Evolutionary conservation across 2,113 vertebrate species (phyloP).

Genomic region (Calonectris borealis): DNA sequence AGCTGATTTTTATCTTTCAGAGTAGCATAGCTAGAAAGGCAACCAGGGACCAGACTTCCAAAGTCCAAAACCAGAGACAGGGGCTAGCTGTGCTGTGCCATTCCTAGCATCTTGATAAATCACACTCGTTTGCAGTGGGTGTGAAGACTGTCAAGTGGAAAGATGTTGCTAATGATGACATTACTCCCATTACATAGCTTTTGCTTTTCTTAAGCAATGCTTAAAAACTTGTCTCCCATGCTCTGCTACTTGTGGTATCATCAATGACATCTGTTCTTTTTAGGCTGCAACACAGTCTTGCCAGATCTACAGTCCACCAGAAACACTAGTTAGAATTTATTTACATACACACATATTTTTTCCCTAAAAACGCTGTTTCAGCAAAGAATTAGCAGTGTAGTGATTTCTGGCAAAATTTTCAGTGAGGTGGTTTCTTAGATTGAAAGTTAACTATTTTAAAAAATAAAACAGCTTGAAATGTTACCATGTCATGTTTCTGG

Average conservation of each 20-base stretch:
- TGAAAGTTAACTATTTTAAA: neutral
- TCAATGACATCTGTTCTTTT: neutral
- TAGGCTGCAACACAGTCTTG: neutral
- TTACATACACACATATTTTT: neutral
- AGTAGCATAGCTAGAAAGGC: neutral
- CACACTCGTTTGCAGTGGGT: neutral
- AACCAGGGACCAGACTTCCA: neutral
- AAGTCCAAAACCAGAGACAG: neutral
- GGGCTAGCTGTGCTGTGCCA: neutral
- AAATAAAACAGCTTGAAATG: neutral
- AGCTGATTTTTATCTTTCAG: neutral
- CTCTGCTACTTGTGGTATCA: neutral
- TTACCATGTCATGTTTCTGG: neutral
- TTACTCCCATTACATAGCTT: neutral
- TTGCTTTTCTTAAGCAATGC: neutral
- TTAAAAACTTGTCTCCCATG: neutral
- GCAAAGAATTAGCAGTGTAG: neutral
- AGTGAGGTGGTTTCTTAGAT: neutral
- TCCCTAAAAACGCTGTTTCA: neutral
- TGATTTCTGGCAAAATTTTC: neutral
- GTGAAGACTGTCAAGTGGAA: neutral
- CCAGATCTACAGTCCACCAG: neutral
- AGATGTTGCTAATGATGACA: neutral
- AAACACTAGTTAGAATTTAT: neutral
- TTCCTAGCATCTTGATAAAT: neutral